These are phyloP conservation scores for Phasia obesa DNA, from an alignment of 2,888 invertebrate genomes.

Conservation along the genomic window DNA sequence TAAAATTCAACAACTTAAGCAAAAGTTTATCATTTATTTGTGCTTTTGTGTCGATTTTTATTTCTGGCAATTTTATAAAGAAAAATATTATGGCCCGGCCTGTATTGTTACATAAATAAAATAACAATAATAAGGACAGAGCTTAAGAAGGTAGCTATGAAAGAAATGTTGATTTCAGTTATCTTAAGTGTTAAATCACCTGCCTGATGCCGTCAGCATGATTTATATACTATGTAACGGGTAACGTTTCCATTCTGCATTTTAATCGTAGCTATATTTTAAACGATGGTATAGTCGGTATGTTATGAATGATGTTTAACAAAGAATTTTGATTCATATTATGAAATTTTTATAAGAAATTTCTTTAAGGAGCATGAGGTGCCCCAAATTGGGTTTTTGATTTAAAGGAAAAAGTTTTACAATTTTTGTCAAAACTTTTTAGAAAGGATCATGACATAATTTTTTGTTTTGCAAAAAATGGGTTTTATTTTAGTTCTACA, in stretches of 20 bases:
- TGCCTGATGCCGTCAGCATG: slow-evolving; percentile 82
- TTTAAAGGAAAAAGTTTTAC: too few relatives aligned
- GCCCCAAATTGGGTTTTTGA: too few relatives aligned
- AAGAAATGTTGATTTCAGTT: slow-evolving; percentile 64
- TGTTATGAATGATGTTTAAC: background rate
- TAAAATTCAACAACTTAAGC: slow-evolving; percentile 54
- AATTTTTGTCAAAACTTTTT: too few relatives aligned
- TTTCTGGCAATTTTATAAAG: slow-evolving; percentile 27
- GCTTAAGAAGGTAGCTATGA: background rate
- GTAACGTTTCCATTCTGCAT: background rate
- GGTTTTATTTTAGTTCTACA: too few relatives aligned
- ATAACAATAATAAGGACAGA: slow-evolving; percentile 51
- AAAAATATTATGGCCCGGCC: background rate
- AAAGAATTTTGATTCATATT: too few relatives aligned
- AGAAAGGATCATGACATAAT: too few relatives aligned
- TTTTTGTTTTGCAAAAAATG: too few relatives aligned
- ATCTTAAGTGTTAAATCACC: slow-evolving; percentile 82
- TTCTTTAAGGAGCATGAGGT: too few relatives aligned
- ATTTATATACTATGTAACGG: slow-evolving; percentile 73
- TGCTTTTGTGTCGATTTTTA: slow-evolving; percentile 34
- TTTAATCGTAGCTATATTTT: background rate
- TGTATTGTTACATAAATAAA: slow-evolving; percentile 27
- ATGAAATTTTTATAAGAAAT: too few relatives aligned
- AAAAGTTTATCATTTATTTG: slow-evolving; percentile 28
- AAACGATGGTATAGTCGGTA: background rate